Evolutionary conservation across 1,140 invertebrate genomes (phyloP).

Genomic region (Diorhabda carinulata): DNA sequence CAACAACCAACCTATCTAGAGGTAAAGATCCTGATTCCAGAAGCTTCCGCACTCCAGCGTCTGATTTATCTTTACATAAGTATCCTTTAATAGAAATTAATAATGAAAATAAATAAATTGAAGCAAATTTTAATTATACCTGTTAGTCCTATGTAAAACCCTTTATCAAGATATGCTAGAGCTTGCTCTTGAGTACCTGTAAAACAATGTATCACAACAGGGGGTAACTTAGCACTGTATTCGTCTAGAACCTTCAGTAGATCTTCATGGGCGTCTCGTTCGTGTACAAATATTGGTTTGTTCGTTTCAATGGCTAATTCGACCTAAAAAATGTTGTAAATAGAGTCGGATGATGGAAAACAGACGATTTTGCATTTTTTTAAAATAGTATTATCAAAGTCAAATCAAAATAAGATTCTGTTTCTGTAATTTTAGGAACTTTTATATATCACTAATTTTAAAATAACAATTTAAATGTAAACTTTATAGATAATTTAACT

Average conservation of each 20-base stretch:
- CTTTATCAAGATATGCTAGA: slow-evolving; percentile 78
- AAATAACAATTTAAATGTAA: too few species aligned
- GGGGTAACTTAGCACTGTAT: slow-evolving; percentile 63
- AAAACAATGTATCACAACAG: slow-evolving; percentile 89
- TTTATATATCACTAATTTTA: too few species aligned
- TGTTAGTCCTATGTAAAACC: slow-evolving; percentile 83
- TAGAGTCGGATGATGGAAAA: too few species aligned
- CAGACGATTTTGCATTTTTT: too few species aligned
- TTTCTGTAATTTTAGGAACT: too few species aligned
- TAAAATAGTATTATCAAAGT: too few species aligned
- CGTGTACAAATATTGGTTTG: slow-evolving; percentile 89
- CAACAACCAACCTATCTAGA: slow-evolving; percentile 78
- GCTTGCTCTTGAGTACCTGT: slow-evolving; percentile 85
- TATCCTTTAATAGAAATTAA: slow-evolving; percentile 59
- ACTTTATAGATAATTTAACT: too few species aligned
- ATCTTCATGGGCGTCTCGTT: slow-evolving; percentile 84
- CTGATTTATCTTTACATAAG: slow-evolving; percentile 91
- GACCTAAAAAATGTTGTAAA: slow-evolving; percentile 54
- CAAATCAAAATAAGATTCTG: too few species aligned
- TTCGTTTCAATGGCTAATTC: slow-evolving; percentile 79
- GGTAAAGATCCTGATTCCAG: slow-evolving; percentile 77
- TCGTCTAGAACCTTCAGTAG: slow-evolving; percentile 60
- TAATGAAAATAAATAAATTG: not conserved
- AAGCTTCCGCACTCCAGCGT: slow-evolving; percentile 80
- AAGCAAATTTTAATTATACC: slow-evolving; percentile 49